Evolutionary conservation across 2,888 invertebrate genomes (phyloP).

Genomic region (Euproctis similis): DNA sequence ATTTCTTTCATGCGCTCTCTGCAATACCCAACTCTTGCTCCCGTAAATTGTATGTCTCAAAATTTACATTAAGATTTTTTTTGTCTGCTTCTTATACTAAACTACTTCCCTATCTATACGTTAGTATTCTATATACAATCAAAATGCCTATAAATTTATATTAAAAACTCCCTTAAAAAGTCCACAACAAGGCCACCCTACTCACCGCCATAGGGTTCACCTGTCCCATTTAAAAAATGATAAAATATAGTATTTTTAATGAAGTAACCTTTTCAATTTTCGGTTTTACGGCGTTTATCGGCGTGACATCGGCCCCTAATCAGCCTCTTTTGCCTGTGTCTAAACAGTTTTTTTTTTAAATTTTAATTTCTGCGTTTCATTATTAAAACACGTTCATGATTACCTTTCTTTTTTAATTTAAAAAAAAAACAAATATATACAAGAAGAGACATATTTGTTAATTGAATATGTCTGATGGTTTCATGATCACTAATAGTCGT

Average conservation of each 20-base stretch:
- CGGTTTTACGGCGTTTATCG: constrained; percentile 67
- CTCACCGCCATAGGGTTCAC: constrained; percentile 52
- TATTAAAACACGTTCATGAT: constrained; percentile 49
- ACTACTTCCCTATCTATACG: too few relatives aligned
- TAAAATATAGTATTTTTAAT: constrained; percentile 75
- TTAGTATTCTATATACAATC: too few relatives aligned
- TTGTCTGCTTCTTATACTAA: too few relatives aligned
- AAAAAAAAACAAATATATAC: constrained; percentile 29
- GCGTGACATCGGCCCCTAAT: constrained; percentile 73
- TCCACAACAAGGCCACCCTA: constrained; percentile 42
- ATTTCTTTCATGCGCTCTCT: too few relatives aligned
- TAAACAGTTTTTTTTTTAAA: constrained; percentile 34
- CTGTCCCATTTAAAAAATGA: constrained; percentile 66
- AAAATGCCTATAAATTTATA: too few relatives aligned
- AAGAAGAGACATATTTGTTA: constrained; percentile 40
- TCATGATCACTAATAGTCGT: constrained; percentile 27
- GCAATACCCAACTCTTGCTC: too few relatives aligned
- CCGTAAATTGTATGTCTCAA: too few relatives aligned
- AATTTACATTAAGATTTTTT: too few relatives aligned
- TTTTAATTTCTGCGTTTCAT: constrained; percentile 34
- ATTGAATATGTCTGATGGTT: constrained; percentile 50
- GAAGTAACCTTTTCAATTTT: constrained; percentile 72
- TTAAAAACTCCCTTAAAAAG: too few relatives aligned
- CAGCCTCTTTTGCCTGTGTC: constrained; percentile 56
- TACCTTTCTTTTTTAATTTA: constrained; percentile 59